Conservation (phyloP, 2,888 invertebrate genomes). For the Athalia cordata region DNA sequence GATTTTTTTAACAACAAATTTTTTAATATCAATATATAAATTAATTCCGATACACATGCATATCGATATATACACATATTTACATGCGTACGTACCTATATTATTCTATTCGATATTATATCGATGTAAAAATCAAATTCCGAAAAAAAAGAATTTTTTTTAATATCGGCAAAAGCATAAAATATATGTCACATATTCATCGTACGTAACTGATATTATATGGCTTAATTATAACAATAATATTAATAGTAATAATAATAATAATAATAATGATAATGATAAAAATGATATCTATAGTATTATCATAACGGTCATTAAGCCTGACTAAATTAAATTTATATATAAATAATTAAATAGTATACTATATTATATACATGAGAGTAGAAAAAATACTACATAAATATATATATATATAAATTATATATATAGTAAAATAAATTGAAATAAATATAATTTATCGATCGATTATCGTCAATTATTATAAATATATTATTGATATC, state of each 20-base stretch:
- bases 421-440: neutral
- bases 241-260: neutral
- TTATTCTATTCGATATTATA: too few species aligned
- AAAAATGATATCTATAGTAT: neutral
- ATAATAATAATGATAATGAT: neutral
- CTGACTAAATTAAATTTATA: constrained; percentile 46
- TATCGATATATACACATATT: too few species aligned
- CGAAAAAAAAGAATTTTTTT: too few species aligned
- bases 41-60: too few species aligned
- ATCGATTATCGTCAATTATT: neutral
- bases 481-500: constrained; percentile 17
- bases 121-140: too few species aligned
- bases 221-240: neutral
- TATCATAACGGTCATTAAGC: neutral
- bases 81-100: too few species aligned
- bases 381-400: neutral
- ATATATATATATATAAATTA: neutral
- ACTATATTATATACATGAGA: neutral
- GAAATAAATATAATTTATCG: neutral
- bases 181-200: too few species aligned
- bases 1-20: too few species aligned
- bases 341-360: constrained; percentile 1
- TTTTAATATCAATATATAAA: neutral
- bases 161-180: too few species aligned
- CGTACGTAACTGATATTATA: too few species aligned